A percentile compares a stretch with the other conserved stretches of the same genome.
Evolutionary conservation across 2,888 invertebrate species (phyloP).

Genomic region (Zaprionus bogoriensis): DNA sequence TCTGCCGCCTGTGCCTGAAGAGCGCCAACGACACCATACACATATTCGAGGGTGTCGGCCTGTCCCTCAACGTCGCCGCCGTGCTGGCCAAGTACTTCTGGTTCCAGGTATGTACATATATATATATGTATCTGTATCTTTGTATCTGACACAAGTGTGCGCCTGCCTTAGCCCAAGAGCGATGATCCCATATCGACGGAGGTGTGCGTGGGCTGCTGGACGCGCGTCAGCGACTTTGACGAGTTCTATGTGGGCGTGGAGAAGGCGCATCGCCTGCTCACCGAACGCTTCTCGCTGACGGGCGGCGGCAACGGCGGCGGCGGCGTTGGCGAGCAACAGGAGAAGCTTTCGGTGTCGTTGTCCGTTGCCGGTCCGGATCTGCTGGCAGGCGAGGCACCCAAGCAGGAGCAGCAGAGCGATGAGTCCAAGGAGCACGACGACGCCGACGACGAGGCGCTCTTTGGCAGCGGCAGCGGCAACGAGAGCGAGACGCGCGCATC

Average conservation of each 20-base stretch:
- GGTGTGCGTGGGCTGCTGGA: conserved; percentile 79
- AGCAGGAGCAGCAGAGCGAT: conserved; percentile 8
- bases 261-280: conserved; percentile 76
- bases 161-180: conserved; percentile 50
- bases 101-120: conserved; percentile 81
- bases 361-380: too few species aligned
- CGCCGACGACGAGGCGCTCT: conserved; percentile 16
- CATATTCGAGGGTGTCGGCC: conserved; percentile 76
- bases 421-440: conserved; percentile 7
- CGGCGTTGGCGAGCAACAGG: conserved; percentile 26
- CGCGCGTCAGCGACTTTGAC: conserved; percentile 72
- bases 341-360: too few species aligned
- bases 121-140: background rate
- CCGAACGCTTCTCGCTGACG: conserved; percentile 73
- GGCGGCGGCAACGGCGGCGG: conserved; percentile 15
- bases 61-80: conserved; percentile 70
- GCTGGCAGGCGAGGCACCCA: conserved; percentile 13
- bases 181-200: conserved; percentile 79
- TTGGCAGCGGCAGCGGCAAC: conserved; percentile 28
- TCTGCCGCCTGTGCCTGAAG: conserved; percentile 80
- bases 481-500: conserved; percentile 35
- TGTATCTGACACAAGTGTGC: conserved; percentile 2
- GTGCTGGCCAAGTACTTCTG: conserved; percentile 81
- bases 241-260: conserved; percentile 74
- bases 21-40: conserved; percentile 74